These are phyloP conservation scores for Matsumurasca onukii DNA, from an alignment of 1,140 invertebrate genomes.

Conservation along the genomic window DNA sequence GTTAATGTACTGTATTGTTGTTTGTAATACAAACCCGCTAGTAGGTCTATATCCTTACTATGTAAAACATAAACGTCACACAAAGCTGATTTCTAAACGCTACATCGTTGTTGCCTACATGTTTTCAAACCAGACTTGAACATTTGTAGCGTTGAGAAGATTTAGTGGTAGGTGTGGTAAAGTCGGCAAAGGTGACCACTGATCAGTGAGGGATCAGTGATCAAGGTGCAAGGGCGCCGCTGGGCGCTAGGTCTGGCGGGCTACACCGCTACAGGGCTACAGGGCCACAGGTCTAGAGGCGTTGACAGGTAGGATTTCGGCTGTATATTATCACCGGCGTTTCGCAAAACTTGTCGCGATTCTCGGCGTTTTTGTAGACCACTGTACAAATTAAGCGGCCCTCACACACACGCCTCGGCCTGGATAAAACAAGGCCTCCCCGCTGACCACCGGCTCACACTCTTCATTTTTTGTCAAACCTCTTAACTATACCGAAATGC, in stretches of 20 bases:
- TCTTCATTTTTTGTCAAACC: no score
- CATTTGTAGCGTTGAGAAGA: no score
- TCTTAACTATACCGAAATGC: no score
- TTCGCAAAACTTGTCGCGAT: slow-evolving; percentile 1
- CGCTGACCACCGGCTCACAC: neutral
- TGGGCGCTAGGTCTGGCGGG: no score
- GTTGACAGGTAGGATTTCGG: slow-evolving; percentile 9
- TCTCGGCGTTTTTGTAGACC: neutral
- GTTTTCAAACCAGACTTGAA: no score
- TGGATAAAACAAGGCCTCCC: neutral
- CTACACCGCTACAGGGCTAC: neutral
- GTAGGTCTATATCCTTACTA: no score
- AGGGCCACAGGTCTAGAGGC: neutral
- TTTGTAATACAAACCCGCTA: no score
- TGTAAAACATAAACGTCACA: no score
- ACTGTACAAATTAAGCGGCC: neutral
- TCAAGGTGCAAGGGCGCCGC: neutral
- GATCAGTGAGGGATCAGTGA: neutral
- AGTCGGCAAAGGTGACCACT: neutral
- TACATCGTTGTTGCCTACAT: no score
- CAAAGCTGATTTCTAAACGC: no score
- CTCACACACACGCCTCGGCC: neutral
- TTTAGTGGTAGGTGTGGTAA: no score
- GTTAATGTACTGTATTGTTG: no score
- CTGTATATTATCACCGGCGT: slow-evolving; percentile 2